Base-by-base conservation (phyloP, 2,113 vertebrate species). In the Anas platyrhynchos region DNA sequence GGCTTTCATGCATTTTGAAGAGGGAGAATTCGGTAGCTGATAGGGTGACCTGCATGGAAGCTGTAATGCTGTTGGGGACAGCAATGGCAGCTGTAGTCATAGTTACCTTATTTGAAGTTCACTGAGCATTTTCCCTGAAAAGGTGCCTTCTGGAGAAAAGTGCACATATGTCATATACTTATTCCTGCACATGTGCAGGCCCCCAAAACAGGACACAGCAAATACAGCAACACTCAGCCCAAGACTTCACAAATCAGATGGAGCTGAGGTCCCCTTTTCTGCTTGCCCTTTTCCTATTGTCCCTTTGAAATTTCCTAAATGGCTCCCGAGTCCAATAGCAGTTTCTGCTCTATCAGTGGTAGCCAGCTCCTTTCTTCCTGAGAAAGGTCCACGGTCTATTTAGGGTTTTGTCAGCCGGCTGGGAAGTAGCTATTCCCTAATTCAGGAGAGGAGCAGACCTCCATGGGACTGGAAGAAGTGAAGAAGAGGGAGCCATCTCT, bases 21-120 rank as follows among this genome's bases (percentile, higher is more conserved):
- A n/a, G 69, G 36, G 36, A 48, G n/a, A 25, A 41, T 63, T 89
- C 46, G 0, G 62, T n/a, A 61, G 79, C 48, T 75, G 56, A 56
- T 0, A 0, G 16, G 78, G n/a, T 3, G 9, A 61, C 34, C 29
- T 1, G 5, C 41, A n/a, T 20, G 43, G 59, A n/a, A 1, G 0
- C 80, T 92, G 83, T 73, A 62, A 61, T 18, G 29, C 20, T 76
- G 9, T 55, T 77, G 2, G 2, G 54, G 63, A 74, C 26, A 54
- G 59, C 1, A 5, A 27, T 41, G 31, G 65, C 55, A 50, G 63
- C 52, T 68, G 43, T 86, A 93, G 34, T n/a, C 31, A 41, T 16
- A 16, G 23, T 71, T 86, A 58, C 38, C 41, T 76, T 68, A 34
- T 65, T 38, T 84, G 38, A 62, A 78, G 46, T 55, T 91, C 71